Evolutionary conservation across 92 coral and sea anemone species (phyloP).

Genomic region (Pocillopora meandrina): DNA sequence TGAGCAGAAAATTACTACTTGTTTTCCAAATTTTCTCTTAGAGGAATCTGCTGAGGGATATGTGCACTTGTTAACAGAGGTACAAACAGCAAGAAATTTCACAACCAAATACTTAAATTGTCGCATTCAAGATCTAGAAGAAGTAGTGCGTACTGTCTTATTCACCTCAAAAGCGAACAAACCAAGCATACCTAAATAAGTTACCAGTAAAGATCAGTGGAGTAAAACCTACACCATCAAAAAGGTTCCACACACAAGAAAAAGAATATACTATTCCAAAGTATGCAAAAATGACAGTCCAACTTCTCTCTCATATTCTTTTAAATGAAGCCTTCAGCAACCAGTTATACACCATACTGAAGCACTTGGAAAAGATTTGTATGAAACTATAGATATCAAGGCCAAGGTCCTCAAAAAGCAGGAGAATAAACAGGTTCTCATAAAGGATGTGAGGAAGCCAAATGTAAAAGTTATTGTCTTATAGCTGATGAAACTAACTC

Average conservation of each 20-base stretch:
- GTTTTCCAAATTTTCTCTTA: not conserved
- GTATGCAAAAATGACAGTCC: conserved; percentile 33
- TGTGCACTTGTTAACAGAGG: conserved; percentile 39
- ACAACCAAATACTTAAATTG: conserved; percentile 55
- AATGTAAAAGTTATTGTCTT: conserved; percentile 34
- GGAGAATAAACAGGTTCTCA: not conserved
- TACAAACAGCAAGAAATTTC: conserved; percentile 40
- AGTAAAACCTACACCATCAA: conserved; percentile 25
- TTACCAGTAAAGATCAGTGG: conserved; percentile 42
- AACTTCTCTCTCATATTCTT: not conserved
- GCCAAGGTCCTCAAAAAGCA: not conserved
- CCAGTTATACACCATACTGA: not conserved
- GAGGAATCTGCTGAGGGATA: conserved; percentile 23
- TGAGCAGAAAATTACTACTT: conserved; percentile 20
- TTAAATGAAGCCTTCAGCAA: too few species aligned
- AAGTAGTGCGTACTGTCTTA: conserved; percentile 56
- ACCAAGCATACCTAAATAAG: conserved; percentile 47
- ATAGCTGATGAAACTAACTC: conserved; percentile 45
- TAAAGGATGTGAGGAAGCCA: not conserved
- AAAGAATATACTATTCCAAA: conserved; percentile 53
- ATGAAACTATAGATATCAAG: not conserved
- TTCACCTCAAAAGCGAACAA: conserved; percentile 58
- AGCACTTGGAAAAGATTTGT: not conserved
- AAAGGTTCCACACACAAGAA: conserved; percentile 15
- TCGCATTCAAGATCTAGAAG: conserved; percentile 38